Evolutionary conservation across 2,888 invertebrate species (phyloP), one percentile per base, ranked within the genome.

Genomic region (Megastigmus dorsalis): DNA sequence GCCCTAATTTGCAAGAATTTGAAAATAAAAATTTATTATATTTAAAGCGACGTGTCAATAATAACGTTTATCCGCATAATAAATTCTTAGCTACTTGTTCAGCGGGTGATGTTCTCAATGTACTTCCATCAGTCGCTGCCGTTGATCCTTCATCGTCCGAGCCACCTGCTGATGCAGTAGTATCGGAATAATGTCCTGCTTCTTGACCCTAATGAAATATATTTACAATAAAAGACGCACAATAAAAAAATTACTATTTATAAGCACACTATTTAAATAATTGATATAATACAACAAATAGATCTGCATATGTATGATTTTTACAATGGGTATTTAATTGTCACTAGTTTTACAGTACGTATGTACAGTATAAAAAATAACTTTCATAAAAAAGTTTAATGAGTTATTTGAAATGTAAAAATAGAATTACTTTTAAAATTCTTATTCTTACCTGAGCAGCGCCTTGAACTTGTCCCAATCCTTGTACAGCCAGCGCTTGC

Each of bases 61-160:
- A 2, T 9, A 38, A 38, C 13, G 5, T 38, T 13, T 2, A 10
- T 9, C 13, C 18, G 15, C 18, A 45, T 7, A 18, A 18, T 57
- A 50, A 30, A 13, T 7, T 57, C 20, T 65, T 76, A 15, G 79
- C 80, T 80, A 90, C 91, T 81, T 94, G 94, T 85, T 95, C 95
- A 0, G 94, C 94, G 1, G 95, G 95, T 0, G 95, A 95, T 2
- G 95, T 95, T 70, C 97, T 92, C 76, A 97, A 90, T 0, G 97
- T 97, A 59, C 96, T 97, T 70, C 97, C 97, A 88, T 97, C 97
- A 0, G 97, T 97, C 0, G 97, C 97, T 7, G 97, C 97, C 38
- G 97, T 97, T 79, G 97, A 97, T 65, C 95, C 97, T 88, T 98
- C 98, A 87, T 97, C 97, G 85, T 98, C 98, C 9, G 97, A 97